A percentile compares a stretch with the other conserved stretches of the same genome.
These are phyloP conservation scores for Thunnus thynnus DNA, from an alignment of 2,113 vertebrate genomes.

Conservation along the genomic window DNA sequence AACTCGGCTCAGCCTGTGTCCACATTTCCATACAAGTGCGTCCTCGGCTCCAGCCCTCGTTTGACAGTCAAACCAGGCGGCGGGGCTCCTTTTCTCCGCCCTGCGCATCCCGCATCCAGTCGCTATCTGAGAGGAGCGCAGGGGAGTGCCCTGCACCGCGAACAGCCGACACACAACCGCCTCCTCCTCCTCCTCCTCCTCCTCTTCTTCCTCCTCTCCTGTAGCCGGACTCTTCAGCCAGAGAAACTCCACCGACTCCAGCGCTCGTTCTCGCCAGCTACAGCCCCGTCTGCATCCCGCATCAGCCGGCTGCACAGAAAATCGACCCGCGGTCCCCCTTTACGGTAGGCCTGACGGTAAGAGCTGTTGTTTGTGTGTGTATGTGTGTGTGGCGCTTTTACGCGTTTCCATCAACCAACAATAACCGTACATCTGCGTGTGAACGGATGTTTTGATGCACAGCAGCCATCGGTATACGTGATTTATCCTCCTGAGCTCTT, in stretches of 20 bases:
- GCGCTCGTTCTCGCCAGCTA: slow-evolving; percentile 12
- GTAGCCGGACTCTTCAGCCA: slow-evolving; percentile 33
- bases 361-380: not conserved
- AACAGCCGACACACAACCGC: slow-evolving; percentile 32
- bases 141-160: slow-evolving; percentile 64
- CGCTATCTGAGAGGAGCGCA: slow-evolving; percentile 59
- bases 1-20: not conserved
- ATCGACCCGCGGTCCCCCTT: slow-evolving; percentile 41
- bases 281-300: slow-evolving; percentile 16
- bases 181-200: slow-evolving; percentile 43
- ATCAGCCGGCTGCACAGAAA: slow-evolving; percentile 18
- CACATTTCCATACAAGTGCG: slow-evolving; percentile 72
- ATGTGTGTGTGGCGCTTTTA: not conserved
- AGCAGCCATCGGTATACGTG: not conserved
- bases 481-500: not conserved
- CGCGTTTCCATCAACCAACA: slow-evolving; percentile 1
- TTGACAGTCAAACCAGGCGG: slow-evolving; percentile 75
- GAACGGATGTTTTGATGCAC: not conserved
- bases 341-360: slow-evolving; percentile 71
- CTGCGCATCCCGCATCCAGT: slow-evolving; percentile 67
- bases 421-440: slow-evolving; percentile 4
- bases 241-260: slow-evolving; percentile 40
- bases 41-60: slow-evolving; percentile 35
- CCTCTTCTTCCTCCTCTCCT: slow-evolving; percentile 17
- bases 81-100: slow-evolving; percentile 45